These are phyloP conservation scores for Athrips mouffetella DNA, from an alignment of 2,888 invertebrate species.

Conservation along the genomic window DNA sequence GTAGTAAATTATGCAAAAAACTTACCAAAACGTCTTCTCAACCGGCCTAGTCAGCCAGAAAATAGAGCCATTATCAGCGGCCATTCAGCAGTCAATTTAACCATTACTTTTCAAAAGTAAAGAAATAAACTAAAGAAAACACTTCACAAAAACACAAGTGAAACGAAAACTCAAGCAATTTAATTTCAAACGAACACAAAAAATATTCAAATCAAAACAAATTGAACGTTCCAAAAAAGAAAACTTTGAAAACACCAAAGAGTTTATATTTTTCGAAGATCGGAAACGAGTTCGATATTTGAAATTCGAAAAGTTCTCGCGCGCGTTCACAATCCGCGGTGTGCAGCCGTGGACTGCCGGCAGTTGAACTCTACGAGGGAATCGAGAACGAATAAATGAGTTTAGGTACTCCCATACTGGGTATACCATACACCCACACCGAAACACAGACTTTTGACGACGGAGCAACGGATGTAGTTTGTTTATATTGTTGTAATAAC, in stretches of 20 bases:
- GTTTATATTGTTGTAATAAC: slow-evolving; percentile 36
- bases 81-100: slow-evolving; percentile 4
- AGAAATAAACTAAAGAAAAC: slow-evolving; percentile 17
- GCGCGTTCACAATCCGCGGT: slow-evolving; percentile 42
- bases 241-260: slow-evolving; percentile 14
- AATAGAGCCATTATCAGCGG: slow-evolving; percentile 6
- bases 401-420: slow-evolving; percentile 27
- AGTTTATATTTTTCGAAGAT: slow-evolving; percentile 32
- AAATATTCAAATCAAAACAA: slow-evolving; percentile 16
- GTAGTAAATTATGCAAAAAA: too few species aligned
- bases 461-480: slow-evolving; percentile 44
- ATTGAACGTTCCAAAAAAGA: slow-evolving; percentile 10
- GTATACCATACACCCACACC: slow-evolving; percentile 27
- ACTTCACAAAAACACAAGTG: slow-evolving; percentile 24
- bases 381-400: slow-evolving; percentile 39
- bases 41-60: slow-evolving; percentile 4
- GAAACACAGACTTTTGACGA: slow-evolving; percentile 26
- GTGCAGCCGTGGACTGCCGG: slow-evolving; percentile 46
- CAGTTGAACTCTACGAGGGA: slow-evolving; percentile 14
- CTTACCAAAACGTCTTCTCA: slow-evolving; percentile 10
- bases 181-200: slow-evolving; percentile 13
- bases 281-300: slow-evolving; percentile 44
- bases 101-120: slow-evolving; percentile 12
- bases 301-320: slow-evolving; percentile 26
- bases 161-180: slow-evolving; percentile 21